Evolutionary conservation across 2,113 vertebrate genomes (phyloP), one percentile per base, ranked within the genome.

Genomic region (Plestiodon gilberti): DNA sequence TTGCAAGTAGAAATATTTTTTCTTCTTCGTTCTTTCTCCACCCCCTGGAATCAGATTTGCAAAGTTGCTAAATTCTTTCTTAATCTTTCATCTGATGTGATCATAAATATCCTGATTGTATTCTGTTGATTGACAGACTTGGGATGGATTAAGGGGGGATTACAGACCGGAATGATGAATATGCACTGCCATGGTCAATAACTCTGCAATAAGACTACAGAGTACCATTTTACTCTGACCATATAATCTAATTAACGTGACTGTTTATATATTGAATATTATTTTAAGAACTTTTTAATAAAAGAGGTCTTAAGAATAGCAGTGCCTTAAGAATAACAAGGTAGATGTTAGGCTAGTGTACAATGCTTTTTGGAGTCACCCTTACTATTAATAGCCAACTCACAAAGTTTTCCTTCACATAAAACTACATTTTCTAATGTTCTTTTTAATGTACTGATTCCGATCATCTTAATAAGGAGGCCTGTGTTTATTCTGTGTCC

Each of bases 71-170:
- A 96, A 96, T 95, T 95, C 91, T 96, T 95, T 35, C 95, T 94
- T 95, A 95, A 96, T 96, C 95, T 95, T 92, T 93, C 85, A 91
- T 92, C 93, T 94, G 92, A 94, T 94, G 93, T 78, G 93, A 95
- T 95, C 94, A 94, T 95, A 96, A 96, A 96, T 96, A 95, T 96
- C 93, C 85, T 93, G 94, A 95, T 95, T 95, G 94, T 96, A 95
- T 94, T 95, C 92, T 82, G 91, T 90, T 96, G 96, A 96, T 94
- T 96, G 95, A 95, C 95, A 95, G 95, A 91, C 84, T 88, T 91
- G 94, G 93, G 82, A 92, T 90, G 95, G 96, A 95, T 96, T 96
- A 95, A 94, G 92, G 82, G 87, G 87, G 94, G 95, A 96, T 96
- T 96, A 95, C 90, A 92, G 92, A 77, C 91, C 89, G 92, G 92